These are phyloP conservation scores for Hipparchia sbordonii DNA, from an alignment of 2,888 invertebrate species.

Conservation along the genomic window DNA sequence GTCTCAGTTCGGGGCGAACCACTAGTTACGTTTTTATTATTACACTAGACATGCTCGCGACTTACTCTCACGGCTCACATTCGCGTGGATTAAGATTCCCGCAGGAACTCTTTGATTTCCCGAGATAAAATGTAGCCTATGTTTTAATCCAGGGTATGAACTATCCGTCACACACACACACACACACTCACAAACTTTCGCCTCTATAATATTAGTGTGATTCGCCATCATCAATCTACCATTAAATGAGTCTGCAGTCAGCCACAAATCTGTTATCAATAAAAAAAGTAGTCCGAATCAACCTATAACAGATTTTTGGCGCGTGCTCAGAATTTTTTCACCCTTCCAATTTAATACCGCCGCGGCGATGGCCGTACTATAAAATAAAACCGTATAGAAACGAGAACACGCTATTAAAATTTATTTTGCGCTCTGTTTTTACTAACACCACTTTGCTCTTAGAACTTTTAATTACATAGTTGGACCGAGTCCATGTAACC, in stretches of 20 bases:
- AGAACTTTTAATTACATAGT: conserved; percentile 40
- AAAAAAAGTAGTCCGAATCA: not conserved
- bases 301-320: conserved; percentile 11
- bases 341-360: conserved; percentile 23
- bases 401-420: conserved; percentile 34
- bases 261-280: conserved; percentile 7
- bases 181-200: no score
- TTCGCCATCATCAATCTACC: not conserved
- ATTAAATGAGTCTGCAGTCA: not conserved
- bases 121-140: no score
- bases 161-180: no score
- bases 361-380: conserved; percentile 16
- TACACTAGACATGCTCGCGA: no score
- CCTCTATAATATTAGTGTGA: no score
- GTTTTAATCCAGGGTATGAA: no score
- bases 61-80: no score
- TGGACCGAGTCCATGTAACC: conserved; percentile 36
- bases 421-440: conserved; percentile 38
- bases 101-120: no score
- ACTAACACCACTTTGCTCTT: conserved; percentile 37
- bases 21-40: no score
- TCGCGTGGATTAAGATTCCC: no score
- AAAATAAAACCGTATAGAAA: conserved; percentile 26
- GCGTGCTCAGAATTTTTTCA: conserved; percentile 11
- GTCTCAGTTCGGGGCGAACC: no score